These are phyloP conservation scores for Callaeas wilsoni DNA, from an alignment of 2,113 vertebrate species.

Conservation along the genomic window DNA sequence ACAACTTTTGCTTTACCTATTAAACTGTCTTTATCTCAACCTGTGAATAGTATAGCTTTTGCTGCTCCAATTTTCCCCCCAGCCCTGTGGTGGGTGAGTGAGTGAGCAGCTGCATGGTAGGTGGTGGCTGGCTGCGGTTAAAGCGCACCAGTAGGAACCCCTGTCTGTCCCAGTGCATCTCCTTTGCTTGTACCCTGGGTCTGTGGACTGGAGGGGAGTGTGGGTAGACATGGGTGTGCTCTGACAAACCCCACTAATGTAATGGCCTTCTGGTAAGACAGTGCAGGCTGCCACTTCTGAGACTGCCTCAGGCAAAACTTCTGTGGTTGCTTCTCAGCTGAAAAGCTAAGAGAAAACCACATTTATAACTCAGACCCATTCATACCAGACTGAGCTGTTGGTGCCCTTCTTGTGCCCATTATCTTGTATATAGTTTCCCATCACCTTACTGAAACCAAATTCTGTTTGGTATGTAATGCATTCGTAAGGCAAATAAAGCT, in stretches of 20 bases:
- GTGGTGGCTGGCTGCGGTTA: not conserved
- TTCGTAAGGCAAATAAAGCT: not conserved
- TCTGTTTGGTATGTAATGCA: not conserved
- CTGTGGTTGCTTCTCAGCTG: not conserved
- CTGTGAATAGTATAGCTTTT: not conserved
- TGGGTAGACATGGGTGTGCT: accelerated
- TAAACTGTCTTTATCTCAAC: not conserved
- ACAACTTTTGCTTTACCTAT: not conserved
- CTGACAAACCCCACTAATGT: not conserved
- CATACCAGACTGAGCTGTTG: not conserved
- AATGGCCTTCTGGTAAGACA: not conserved
- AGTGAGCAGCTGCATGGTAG: not conserved
- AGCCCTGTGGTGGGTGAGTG: not conserved
- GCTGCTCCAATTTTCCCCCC: not conserved
- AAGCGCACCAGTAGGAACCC: not conserved
- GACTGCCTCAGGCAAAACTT: not conserved
- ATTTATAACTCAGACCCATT: not conserved
- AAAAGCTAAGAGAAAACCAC: not conserved
- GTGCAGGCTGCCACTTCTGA: not conserved
- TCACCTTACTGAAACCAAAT: not conserved
- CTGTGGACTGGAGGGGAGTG: not conserved
- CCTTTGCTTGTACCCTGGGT: not conserved
- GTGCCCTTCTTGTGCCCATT: not conserved
- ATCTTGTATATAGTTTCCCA: not conserved
- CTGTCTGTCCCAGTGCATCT: not conserved